Evolutionary conservation across 2,113 vertebrate species (phyloP), one percentile per base, ranked within the genome.

Genomic region (mouse (Mus musculus)): DNA sequence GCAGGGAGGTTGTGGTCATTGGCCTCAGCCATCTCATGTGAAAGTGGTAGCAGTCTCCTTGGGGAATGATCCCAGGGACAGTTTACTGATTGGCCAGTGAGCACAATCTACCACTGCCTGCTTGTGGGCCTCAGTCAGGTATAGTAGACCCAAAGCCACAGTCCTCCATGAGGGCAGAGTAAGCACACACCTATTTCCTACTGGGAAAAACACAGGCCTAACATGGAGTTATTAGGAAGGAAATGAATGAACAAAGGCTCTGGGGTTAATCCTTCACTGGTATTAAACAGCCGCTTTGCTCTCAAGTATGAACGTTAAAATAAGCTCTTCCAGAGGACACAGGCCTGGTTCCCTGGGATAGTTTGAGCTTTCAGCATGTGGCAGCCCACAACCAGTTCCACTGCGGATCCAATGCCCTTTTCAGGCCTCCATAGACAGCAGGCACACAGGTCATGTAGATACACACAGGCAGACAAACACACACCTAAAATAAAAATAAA

Each of bases 21-120:
- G 22, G 36, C 14, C 5, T 63, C 1, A 1, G 28, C 16, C 14
- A 5, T 12, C 0, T 2, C 11, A 2, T 0, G 0, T 22, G 71
- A 49, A 63, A 59, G 3, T 2, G 30, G 0, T 49, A 1, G 0
- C 14, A 16, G 24, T 42, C 14, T 19, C 61, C 7, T 0, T 22
- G 5, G 4, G 52, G 20, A 36, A 20, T 39, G 28, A 33, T 2
- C 82, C 26, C 39, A 46, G 61, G 26, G 28, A 49, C 28, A 33
- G n/a, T 9, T 42, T 30, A 8, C 8, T 30, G 59, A 85, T 46
- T 65, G 39, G 26, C 39, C 26, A 46, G 5, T 63, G 39, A 85
- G 61, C 39, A 65, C 63, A 69, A 14, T 33, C 42, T 52, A 46
- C 3, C 28, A 30, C 49, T 2, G 19, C 2, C 36, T 9, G 65